phyloP scores from a whole-genome alignment of 2,797 vertebrate species.

The Carcharodon carcharias region DNA sequence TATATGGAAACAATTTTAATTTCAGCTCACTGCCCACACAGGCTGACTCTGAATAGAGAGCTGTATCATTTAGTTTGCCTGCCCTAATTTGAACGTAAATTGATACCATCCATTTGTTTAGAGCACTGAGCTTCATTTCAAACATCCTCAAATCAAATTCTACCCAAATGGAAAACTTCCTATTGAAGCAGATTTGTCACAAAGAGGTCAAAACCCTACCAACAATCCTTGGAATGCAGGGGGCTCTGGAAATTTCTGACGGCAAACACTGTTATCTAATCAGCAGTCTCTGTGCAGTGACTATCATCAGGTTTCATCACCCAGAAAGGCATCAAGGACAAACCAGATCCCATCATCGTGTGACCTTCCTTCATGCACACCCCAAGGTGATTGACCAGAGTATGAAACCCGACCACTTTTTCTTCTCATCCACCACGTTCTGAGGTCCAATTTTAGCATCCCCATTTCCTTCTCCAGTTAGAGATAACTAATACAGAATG shows the following conservation, averaged over 20 bases:
- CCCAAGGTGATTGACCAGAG: not conserved
- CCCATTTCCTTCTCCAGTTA: not conserved
- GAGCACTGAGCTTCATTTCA: not conserved
- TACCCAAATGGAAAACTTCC: not conserved
- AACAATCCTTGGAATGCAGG: not conserved
- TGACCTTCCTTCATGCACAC: not conserved
- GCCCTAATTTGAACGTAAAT: not conserved
- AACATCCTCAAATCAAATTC: not conserved
- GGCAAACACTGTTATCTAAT: not conserved
- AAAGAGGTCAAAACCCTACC: not conserved
- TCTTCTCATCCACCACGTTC: not conserved
- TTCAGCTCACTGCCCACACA: not conserved
- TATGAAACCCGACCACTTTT: not conserved
- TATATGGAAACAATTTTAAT: conserved; percentile 1
- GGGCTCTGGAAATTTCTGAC: not conserved
- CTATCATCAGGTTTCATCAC: not conserved
- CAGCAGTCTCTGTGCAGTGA: no score
- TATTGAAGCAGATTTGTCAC: no score
- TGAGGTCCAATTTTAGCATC: not conserved
- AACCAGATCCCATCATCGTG: not conserved
- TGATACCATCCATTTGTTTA: not conserved
- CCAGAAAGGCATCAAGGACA: not conserved
- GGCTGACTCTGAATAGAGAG: not conserved
- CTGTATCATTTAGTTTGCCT: not conserved
- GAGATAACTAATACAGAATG: not conserved